These are phyloP conservation scores for Squalus acanthias DNA, from an alignment of 2,797 vertebrate genomes.

Conservation along the genomic window DNA sequence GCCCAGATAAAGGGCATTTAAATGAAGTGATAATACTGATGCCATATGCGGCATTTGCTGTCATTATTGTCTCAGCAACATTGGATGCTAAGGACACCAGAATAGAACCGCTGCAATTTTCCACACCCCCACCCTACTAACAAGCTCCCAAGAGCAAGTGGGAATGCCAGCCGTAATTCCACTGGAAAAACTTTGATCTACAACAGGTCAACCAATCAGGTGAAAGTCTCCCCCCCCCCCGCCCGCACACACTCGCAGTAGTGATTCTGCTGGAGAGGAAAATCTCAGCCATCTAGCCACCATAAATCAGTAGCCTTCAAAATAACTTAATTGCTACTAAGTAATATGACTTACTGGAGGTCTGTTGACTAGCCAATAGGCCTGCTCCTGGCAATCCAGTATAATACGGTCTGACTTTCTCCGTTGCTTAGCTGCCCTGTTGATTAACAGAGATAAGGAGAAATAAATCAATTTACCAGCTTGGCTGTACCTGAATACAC, in stretches of 20 bases:
- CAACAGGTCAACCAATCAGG: neutral
- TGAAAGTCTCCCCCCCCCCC: neutral
- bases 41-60: no score
- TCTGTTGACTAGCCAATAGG: conserved; percentile 87
- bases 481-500: neutral
- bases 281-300: neutral
- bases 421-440: conserved; percentile 83
- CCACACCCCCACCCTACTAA: neutral
- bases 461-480: neutral
- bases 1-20: neutral
- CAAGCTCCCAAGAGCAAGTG: neutral
- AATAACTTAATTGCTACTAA: neutral
- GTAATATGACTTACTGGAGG: conserved; percentile 66
- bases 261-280: neutral
- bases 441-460: conserved; percentile 19
- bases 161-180: neutral
- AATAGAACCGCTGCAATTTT: neutral
- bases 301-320: neutral
- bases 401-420: conserved; percentile 86
- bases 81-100: neutral
- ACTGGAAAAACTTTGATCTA: neutral
- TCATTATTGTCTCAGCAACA: neutral
- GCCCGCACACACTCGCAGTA: neutral
- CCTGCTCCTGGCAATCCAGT: conserved; percentile 85
- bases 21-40: neutral